A percentile compares a stretch with the other conserved stretches of the same genome.
These are phyloP conservation scores for Xylocopa sonorina DNA, from an alignment of 1,140 invertebrate species.

Conservation along the genomic window DNA sequence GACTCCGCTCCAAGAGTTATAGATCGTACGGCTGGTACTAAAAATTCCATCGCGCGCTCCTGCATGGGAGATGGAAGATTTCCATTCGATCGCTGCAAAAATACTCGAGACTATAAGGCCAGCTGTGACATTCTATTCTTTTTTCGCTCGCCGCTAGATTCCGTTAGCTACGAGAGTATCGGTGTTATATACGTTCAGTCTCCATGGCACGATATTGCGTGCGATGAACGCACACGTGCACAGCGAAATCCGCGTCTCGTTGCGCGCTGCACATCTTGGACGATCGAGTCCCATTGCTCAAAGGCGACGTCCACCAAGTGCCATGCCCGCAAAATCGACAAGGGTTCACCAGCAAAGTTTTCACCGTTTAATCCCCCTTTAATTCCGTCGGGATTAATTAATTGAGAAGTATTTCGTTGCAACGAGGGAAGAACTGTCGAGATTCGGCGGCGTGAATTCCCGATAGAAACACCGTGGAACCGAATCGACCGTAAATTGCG, in stretches of 20 bases:
- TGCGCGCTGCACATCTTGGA: background rate
- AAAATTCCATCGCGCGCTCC: background rate
- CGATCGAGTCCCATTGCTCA: background rate
- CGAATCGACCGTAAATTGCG: background rate
- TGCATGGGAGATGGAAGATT: too few species aligned
- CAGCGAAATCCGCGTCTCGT: background rate
- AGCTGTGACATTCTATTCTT: background rate
- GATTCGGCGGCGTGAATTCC: background rate
- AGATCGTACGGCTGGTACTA: background rate
- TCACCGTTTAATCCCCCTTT: conserved; percentile 1
- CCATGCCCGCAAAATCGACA: background rate
- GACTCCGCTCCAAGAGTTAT: conserved; percentile 15
- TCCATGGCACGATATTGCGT: conserved; percentile 40
- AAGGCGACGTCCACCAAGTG: background rate
- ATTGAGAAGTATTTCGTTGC: conserved; percentile 26
- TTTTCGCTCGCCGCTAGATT: background rate
- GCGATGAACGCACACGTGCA: background rate
- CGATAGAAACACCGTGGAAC: background rate
- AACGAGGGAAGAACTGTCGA: conserved; percentile 16
- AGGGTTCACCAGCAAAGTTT: background rate
- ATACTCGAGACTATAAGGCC: conserved; percentile 4
- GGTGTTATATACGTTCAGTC: conserved; percentile 33
- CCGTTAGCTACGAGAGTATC: background rate
- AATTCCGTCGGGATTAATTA: conserved; percentile 39
- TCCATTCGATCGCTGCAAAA: background rate